Conservation (phyloP, 2,888 invertebrate genomes). For the Drosophila phalerata region DNA sequence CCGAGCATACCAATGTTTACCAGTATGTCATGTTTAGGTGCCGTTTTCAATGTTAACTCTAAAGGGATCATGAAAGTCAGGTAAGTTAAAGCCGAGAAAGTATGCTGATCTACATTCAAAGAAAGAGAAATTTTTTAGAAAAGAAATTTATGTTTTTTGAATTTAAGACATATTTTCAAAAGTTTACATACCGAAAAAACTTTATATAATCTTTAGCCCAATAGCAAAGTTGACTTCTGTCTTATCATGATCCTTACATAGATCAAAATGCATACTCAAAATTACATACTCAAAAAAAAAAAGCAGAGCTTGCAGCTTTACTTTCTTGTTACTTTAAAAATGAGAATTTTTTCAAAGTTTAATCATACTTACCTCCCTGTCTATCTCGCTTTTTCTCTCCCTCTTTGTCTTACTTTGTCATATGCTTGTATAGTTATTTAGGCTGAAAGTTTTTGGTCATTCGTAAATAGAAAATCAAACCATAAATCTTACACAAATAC, state of each 20-base stretch:
- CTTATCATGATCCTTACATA: too few relatives aligned
- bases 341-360: too few relatives aligned
- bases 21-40: slow-evolving; percentile 46
- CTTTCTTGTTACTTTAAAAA: too few relatives aligned
- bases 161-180: neutral
- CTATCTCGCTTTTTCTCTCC: neutral
- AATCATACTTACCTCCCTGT: neutral
- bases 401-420: neutral
- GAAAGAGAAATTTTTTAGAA: too few relatives aligned
- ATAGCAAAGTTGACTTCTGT: too few relatives aligned
- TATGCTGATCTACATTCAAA: slow-evolving; percentile 2
- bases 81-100: slow-evolving; percentile 31
- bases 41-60: slow-evolving; percentile 28
- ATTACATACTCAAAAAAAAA: too few relatives aligned
- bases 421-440: slow-evolving; percentile 13
- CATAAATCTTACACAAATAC: slow-evolving; percentile 78
- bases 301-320: too few relatives aligned
- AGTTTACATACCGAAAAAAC: neutral
- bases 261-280: too few relatives aligned
- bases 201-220: too few relatives aligned
- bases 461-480: slow-evolving; percentile 61
- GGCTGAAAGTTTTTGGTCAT: slow-evolving; percentile 20
- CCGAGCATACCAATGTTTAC: slow-evolving; percentile 47
- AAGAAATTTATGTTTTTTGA: neutral
- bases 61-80: slow-evolving; percentile 20